These are phyloP conservation scores for Nematopogon swammerdamellus DNA, from an alignment of 2,888 invertebrate species.

Conservation along the genomic window DNA sequence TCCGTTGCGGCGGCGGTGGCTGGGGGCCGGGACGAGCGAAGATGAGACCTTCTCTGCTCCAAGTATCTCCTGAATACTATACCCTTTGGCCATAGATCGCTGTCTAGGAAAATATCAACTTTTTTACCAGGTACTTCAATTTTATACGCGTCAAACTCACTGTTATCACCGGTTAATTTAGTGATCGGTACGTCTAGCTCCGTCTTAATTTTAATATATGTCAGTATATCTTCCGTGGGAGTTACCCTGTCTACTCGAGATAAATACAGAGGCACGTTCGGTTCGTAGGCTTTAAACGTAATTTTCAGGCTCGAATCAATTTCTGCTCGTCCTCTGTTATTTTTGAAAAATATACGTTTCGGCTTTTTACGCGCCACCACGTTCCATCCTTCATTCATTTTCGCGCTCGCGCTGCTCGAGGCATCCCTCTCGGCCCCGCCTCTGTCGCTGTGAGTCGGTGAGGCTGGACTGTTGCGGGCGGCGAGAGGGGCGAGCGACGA, in stretches of 20 bases:
- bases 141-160: background rate
- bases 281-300: background rate
- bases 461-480: no score
- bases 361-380: background rate
- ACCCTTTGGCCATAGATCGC: no score
- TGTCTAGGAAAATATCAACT: no score
- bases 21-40: no score
- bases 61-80: no score
- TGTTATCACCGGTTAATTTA: background rate
- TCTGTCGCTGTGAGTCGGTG: no score
- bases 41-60: no score
- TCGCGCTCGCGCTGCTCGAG: no score
- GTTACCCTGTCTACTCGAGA: background rate
- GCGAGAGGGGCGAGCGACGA: no score
- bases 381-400: background rate
- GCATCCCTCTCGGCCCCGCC: no score
- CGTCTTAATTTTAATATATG: background rate
- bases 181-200: background rate
- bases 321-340: background rate
- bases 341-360: background rate
- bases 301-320: background rate
- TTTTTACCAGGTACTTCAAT: background rate
- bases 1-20: no score
- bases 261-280: background rate
- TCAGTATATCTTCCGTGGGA: background rate